These are phyloP conservation scores for Aphodius sticticus DNA, from an alignment of 2,888 invertebrate genomes.

Conservation along the genomic window DNA sequence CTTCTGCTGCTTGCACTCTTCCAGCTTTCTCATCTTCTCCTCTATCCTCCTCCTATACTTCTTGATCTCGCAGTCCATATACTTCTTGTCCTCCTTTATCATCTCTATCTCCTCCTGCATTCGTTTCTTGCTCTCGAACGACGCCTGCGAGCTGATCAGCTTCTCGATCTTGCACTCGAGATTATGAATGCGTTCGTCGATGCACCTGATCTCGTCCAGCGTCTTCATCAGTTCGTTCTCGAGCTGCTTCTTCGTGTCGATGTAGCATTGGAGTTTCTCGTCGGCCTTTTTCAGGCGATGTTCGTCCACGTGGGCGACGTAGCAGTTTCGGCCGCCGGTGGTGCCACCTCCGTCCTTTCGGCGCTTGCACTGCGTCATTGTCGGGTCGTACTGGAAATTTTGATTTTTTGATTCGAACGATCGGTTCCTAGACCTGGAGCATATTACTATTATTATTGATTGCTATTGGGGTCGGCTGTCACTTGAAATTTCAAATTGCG, in stretches of 20 bases:
- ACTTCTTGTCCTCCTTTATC: conserved; percentile 33
- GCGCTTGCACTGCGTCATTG: background rate
- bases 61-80: conserved; percentile 31
- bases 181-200: conserved; percentile 28
- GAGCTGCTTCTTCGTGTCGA: conserved; percentile 25
- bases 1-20: conserved; percentile 21
- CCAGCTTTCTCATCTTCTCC: conserved; percentile 29
- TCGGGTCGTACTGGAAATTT: conserved; percentile 9
- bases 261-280: conserved; percentile 21
- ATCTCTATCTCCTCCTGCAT: conserved; percentile 32
- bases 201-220: conserved; percentile 22
- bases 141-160: conserved; percentile 22
- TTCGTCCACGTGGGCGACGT: conserved; percentile 25
- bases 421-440: too few species aligned
- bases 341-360: background rate
- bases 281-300: conserved; percentile 26
- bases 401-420: background rate
- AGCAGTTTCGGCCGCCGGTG: conserved; percentile 27
- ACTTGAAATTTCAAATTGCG: too few species aligned
- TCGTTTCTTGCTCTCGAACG: conserved; percentile 12
- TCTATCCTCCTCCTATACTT: conserved; percentile 25
- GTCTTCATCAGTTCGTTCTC: conserved; percentile 29
- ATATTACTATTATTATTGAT: too few species aligned
- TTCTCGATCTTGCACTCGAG: conserved; percentile 32
- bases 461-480: too few species aligned